phyloP scores from a whole-genome alignment of 92 coral and sea anemone species.

The Porites divaricata region DNA sequence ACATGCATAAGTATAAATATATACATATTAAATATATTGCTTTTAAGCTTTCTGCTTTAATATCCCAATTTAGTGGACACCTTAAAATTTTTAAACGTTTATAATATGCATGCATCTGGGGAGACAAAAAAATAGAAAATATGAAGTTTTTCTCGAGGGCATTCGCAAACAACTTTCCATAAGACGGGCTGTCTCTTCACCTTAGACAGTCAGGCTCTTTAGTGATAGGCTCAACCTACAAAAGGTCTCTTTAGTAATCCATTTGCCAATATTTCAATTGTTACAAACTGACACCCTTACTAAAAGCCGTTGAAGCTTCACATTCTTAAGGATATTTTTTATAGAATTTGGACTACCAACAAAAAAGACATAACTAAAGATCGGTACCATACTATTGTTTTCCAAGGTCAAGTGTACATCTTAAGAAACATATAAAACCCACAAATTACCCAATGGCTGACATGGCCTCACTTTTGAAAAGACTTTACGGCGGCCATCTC shows the following conservation, averaged over 20 bases:
- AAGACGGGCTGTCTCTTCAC: conserved; percentile 32
- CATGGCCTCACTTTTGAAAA: not conserved
- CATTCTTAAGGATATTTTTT: not conserved
- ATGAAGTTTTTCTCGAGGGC: conserved; percentile 24
- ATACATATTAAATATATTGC: conserved; percentile 41
- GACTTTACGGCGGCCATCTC: not conserved
- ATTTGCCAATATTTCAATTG: conserved; percentile 33
- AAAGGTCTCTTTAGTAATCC: conserved; percentile 22
- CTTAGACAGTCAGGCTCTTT: conserved; percentile 39
- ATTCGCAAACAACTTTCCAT: conserved; percentile 8
- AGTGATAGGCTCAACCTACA: conserved; percentile 22
- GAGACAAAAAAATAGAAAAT: conserved; percentile 12
- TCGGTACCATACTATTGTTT: conserved; percentile 3
- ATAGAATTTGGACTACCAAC: not conserved
- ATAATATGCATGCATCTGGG: not conserved
- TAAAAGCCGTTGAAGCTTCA: not conserved
- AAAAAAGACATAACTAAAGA: conserved; percentile 9
- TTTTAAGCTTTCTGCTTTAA: not conserved
- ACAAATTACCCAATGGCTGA: conserved; percentile 16
- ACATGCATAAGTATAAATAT: conserved; percentile 16
- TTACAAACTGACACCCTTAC: conserved; percentile 35
- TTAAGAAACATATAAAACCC: conserved; percentile 22
- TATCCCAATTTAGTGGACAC: conserved; percentile 26
- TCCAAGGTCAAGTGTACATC: conserved; percentile 22
- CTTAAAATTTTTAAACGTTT: conserved; percentile 8